A percentile compares a stretch with the other conserved stretches of the same genome.
phyloP scores from a whole-genome alignment of 2,797 vertebrate genomes.

The Sebastes vulpes region DNA sequence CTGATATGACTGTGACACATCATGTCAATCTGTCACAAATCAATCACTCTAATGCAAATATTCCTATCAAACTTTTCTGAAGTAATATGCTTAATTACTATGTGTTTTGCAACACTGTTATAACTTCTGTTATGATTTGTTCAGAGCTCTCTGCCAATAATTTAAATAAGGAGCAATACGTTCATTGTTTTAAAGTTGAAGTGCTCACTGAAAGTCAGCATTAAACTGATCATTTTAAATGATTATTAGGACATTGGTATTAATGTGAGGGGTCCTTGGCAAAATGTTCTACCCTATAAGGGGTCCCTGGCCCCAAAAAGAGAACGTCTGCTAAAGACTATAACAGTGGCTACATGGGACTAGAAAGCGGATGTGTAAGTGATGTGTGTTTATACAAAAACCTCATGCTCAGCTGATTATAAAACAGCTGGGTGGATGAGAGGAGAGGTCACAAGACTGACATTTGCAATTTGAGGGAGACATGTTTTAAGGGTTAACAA shows the following conservation, averaged over 20 bases:
- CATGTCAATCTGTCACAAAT: no score
- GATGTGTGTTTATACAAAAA: slow-evolving; percentile 6
- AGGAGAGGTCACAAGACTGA: neutral
- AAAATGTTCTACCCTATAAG: no score
- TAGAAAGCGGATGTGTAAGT: neutral
- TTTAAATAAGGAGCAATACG: neutral
- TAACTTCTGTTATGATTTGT: no score
- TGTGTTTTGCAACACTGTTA: no score
- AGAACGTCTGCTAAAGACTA: neutral
- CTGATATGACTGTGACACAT: no score
- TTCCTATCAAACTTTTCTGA: no score
- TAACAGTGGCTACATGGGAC: neutral
- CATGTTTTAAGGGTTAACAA: neutral
- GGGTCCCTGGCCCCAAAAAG: neutral
- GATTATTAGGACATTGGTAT: neutral
- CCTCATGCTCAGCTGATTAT: neutral
- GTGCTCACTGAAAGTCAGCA: neutral
- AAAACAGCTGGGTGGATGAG: neutral
- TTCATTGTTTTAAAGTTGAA: no score
- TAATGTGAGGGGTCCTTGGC: no score
- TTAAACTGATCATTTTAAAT: no score
- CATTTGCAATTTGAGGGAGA: neutral
- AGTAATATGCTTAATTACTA: no score
- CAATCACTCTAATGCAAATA: no score
- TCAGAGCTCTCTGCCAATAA: neutral